These are phyloP conservation scores for Gastrophryne carolinensis DNA, from an alignment of 2,797 vertebrate species.

Conservation along the genomic window DNA sequence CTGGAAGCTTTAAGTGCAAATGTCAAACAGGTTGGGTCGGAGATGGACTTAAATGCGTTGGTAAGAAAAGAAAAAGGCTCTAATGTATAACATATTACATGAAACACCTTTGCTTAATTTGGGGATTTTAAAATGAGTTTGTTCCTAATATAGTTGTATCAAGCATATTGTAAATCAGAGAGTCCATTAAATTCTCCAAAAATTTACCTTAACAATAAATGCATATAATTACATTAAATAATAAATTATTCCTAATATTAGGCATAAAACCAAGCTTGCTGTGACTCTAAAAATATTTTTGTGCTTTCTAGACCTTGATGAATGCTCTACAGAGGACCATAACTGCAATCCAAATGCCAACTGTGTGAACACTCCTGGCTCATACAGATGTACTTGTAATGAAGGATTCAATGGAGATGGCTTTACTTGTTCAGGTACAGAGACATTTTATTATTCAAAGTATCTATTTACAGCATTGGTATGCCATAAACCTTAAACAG, in stretches of 20 bases:
- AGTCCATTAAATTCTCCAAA: too few relatives aligned
- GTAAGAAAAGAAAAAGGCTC: too few relatives aligned
- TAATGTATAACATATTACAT: too few relatives aligned
- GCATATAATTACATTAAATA: too few relatives aligned
- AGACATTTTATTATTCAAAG: background rate
- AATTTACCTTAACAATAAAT: too few relatives aligned
- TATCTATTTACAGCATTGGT: background rate
- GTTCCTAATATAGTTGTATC: too few relatives aligned
- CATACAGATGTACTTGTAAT: slow-evolving; percentile 84
- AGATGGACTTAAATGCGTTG: slow-evolving; percentile 85
- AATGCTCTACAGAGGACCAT: slow-evolving; percentile 82
- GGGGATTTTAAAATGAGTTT: too few relatives aligned
- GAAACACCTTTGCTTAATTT: too few relatives aligned
- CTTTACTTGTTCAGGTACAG: slow-evolving; percentile 83
- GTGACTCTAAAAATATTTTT: background rate
- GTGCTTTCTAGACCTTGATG: slow-evolving; percentile 79
- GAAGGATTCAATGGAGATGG: slow-evolving; percentile 88
- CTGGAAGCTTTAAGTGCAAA: slow-evolving; percentile 90
- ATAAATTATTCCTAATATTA: too few relatives aligned
- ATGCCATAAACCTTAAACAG: background rate
- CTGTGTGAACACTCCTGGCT: slow-evolving; percentile 86
- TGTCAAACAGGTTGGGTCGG: slow-evolving; percentile 88
- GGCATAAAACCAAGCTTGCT: too few relatives aligned
- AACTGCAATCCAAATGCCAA: slow-evolving; percentile 84
- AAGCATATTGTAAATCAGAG: too few relatives aligned